Evolutionary conservation across 2,797 vertebrate species (phyloP).

Genomic region (Sphenodon punctatus): DNA sequence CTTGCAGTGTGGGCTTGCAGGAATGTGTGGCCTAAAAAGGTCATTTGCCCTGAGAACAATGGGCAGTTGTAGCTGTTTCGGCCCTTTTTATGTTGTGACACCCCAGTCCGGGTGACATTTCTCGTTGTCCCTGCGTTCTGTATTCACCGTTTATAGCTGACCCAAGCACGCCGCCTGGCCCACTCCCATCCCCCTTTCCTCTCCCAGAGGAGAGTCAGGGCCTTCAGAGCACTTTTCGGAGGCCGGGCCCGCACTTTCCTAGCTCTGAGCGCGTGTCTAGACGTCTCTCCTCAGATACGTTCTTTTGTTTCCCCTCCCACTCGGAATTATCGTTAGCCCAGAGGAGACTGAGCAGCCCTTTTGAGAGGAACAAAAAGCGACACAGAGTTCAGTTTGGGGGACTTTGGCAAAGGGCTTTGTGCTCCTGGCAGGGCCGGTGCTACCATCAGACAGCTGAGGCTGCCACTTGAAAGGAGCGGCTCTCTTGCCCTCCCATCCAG

Average conservation of each 20-base stretch:
- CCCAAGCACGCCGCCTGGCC: no score
- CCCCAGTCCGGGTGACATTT: background rate
- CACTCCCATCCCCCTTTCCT: background rate
- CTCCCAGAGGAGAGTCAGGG: background rate
- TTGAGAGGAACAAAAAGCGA: constrained; percentile 5
- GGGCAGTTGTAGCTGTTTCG: no score
- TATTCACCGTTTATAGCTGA: no score
- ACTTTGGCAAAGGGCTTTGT: no score
- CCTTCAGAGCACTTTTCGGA: background rate
- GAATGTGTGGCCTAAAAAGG: no score
- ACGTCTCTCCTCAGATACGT: constrained; percentile 16
- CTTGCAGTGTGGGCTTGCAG: no score
- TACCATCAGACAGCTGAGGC: no score
- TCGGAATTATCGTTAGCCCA: constrained; percentile 24
- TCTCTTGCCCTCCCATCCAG: no score
- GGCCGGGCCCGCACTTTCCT: constrained; percentile 2
- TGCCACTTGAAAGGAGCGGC: no score
- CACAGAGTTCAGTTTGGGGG: background rate
- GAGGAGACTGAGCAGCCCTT: constrained; percentile 18
- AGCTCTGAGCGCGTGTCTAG: constrained; percentile 2
- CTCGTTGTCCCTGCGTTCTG: background rate
- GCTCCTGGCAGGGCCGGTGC: no score
- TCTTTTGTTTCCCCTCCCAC: constrained; percentile 22
- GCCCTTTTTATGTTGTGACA: no score
- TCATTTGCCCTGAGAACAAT: no score